A percentile compares a stretch with the other conserved stretches of the same genome.
Evolutionary conservation across 2,888 invertebrate species (phyloP).

Genomic region (Octonoba sinensis): DNA sequence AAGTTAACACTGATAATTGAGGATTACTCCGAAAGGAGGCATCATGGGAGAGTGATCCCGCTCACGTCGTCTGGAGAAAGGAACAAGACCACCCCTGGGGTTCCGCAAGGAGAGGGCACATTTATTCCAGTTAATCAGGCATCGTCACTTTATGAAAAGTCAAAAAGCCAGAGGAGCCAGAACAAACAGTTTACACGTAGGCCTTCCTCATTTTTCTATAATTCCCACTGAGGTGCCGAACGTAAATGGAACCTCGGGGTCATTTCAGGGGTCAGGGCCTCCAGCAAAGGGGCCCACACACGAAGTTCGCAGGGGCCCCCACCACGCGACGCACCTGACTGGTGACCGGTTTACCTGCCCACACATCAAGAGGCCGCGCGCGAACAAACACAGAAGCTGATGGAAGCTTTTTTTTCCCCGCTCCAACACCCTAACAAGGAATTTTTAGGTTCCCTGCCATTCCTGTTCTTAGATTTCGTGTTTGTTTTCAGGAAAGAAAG

Average conservation of each 20-base stretch:
- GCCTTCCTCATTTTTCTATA: not conserved
- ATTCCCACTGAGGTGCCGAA: slow-evolving; percentile 55
- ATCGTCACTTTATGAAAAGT: slow-evolving; percentile 42
- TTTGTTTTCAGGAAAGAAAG: no score
- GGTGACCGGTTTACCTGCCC: slow-evolving; percentile 57
- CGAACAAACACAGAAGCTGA: slow-evolving; percentile 52
- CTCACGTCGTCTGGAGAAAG: slow-evolving; percentile 6
- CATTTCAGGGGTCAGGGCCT: slow-evolving; percentile 28
- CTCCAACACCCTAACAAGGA: slow-evolving; percentile 2
- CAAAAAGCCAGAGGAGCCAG: slow-evolving; percentile 53
- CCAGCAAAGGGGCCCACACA: slow-evolving; percentile 57
- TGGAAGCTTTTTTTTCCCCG: slow-evolving; percentile 24
- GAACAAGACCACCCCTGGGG: slow-evolving; percentile 38
- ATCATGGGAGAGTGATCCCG: slow-evolving; percentile 42
- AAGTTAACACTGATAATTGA: no score
- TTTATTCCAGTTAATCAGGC: slow-evolving; percentile 54
- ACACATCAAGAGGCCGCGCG: slow-evolving; percentile 30
- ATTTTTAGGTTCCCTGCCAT: no score
- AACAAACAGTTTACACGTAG: slow-evolving; percentile 58
- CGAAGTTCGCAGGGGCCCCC: slow-evolving; percentile 44
- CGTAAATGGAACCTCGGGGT: slow-evolving; percentile 20
- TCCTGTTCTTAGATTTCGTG: no score
- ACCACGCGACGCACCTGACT: slow-evolving; percentile 48
- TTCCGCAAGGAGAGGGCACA: not conserved
- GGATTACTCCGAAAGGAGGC: slow-evolving; percentile 34